Conservation (phyloP, 2,888 invertebrate species). For the Lepidocyrtinus sp. region DNA sequence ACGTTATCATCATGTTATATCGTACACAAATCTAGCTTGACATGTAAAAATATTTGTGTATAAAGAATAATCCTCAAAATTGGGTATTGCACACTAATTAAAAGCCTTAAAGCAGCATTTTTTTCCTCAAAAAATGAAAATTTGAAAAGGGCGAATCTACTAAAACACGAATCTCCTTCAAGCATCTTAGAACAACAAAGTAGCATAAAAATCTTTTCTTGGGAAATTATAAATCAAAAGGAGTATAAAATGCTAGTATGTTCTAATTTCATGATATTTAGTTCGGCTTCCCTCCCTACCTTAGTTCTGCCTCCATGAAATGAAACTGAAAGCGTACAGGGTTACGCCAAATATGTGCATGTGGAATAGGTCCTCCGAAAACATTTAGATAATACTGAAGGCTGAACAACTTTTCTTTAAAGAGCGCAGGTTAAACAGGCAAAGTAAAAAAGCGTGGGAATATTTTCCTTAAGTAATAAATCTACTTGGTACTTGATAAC, state of each 20-base stretch:
- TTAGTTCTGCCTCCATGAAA: conserved; percentile 1
- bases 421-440: too few species aligned
- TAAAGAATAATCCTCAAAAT: background rate
- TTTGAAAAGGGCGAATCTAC: background rate
- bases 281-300: background rate
- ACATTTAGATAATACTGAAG: background rate
- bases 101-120: conserved; percentile 6
- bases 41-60: background rate
- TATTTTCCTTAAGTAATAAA: too few species aligned
- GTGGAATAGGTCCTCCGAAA: background rate
- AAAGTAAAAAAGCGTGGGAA: background rate
- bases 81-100: background rate
- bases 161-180: background rate
- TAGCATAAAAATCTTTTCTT: conserved; percentile 1
- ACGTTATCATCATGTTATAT: background rate
- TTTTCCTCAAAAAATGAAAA: too few species aligned
- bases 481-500: too few species aligned
- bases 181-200: background rate
- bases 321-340: background rate
- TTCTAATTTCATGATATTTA: background rate
- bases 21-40: too few species aligned
- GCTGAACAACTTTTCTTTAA: conserved; percentile 7
- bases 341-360: background rate
- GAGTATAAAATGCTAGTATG: background rate
- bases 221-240: background rate